A percentile compares a stretch with the other conserved stretches of the same genome.
Conservation (phyloP, 30 jellyfish, hydroid and myxozoan species). For the Phacellophora camtschatica region DNA sequence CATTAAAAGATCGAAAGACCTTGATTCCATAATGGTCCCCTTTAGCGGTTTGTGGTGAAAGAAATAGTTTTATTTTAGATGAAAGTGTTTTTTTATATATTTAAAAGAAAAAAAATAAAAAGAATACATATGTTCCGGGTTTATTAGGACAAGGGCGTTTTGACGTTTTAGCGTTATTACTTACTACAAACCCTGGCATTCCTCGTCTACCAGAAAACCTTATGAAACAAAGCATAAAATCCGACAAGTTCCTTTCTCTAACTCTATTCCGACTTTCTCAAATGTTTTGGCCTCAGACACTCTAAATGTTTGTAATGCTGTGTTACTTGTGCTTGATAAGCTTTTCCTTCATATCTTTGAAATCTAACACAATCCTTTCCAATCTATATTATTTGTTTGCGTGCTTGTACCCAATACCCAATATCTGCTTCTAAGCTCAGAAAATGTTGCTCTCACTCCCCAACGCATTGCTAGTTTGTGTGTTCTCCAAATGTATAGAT, state of each 20-base stretch:
- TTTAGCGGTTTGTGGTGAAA: no score
- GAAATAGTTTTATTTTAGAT: no score
- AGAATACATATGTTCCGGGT: no score
- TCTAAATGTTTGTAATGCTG: constrained; percentile 18
- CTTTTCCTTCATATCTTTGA: background rate
- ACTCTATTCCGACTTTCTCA: constrained; percentile 36
- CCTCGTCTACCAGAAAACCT: constrained; percentile 9
- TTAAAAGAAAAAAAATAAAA: no score
- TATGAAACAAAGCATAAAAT: background rate
- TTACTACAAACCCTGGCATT: background rate
- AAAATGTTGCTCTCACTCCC: constrained; percentile 27
- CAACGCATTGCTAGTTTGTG: background rate
- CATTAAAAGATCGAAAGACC: no score
- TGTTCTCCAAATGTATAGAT: background rate
- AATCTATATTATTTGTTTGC: constrained; percentile 10
- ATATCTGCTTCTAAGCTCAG: constrained; percentile 18
- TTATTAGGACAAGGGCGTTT: no score
- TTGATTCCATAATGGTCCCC: no score
- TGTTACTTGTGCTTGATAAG: background rate
- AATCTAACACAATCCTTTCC: background rate
- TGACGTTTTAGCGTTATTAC: constrained; percentile 14
- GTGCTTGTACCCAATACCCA: constrained; percentile 62
- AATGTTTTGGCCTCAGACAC: constrained; percentile 23
- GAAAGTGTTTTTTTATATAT: no score
- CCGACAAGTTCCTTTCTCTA: constrained; percentile 29